Conservation (phyloP, 2,888 invertebrate genomes). For the Phlogophora meticulosa region DNA sequence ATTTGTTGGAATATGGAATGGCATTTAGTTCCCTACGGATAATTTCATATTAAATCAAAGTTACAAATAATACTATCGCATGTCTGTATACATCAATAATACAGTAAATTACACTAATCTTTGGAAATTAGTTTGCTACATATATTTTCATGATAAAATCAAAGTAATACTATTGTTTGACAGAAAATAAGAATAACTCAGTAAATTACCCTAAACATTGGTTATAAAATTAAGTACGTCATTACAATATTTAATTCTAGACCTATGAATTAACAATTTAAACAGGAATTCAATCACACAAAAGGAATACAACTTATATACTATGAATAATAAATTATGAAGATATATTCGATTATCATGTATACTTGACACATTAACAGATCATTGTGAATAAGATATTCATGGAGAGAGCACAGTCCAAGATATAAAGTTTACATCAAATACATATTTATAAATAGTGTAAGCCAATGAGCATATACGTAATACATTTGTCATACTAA, state of each 20-base stretch:
- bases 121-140: conserved; percentile 10
- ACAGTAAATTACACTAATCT: conserved; percentile 36
- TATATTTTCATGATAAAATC: neutral
- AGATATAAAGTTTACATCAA: conserved; percentile 58
- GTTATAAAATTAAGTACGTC: conserved; percentile 49
- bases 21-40: neutral
- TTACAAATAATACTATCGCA: conserved; percentile 11
- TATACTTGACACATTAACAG: conserved; percentile 23
- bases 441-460: conserved; percentile 56
- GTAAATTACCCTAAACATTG: conserved; percentile 23
- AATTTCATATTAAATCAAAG: neutral
- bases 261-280: conserved; percentile 40
- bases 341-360: conserved; percentile 32
- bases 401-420: conserved; percentile 47
- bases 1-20: conserved; percentile 12
- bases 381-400: conserved; percentile 33
- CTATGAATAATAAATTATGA: conserved; percentile 34
- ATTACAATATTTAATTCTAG: conserved; percentile 35
- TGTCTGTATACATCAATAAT: conserved; percentile 18
- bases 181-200: conserved; percentile 21
- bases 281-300: conserved; percentile 46
- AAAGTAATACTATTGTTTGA: conserved; percentile 1
- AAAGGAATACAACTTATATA: conserved; percentile 61
- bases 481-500: conserved; percentile 58
- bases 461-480: conserved; percentile 64